phyloP scores from a whole-genome alignment of 2,888 invertebrate genomes.

The Lamellibrachia satsuma region DNA sequence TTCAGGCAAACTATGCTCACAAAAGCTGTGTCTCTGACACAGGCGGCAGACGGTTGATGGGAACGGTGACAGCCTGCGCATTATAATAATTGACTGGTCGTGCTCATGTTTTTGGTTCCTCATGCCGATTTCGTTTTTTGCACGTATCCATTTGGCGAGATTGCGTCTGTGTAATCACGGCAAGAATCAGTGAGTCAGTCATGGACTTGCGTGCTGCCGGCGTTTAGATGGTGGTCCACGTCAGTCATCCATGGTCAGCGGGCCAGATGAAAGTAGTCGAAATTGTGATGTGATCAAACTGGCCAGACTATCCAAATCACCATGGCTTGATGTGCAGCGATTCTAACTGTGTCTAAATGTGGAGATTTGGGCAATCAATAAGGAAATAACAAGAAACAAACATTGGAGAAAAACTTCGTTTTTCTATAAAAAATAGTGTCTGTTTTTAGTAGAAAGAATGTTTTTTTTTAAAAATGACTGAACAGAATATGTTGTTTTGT shows the following conservation, averaged over 20 bases:
- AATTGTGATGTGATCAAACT: slow-evolving; percentile 4
- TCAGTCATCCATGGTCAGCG: not conserved
- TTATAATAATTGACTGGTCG: not conserved
- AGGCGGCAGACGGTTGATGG: not conserved
- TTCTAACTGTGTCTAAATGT: not conserved
- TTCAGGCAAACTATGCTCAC: not conserved
- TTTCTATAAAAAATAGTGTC: too few species aligned
- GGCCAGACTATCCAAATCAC: not conserved
- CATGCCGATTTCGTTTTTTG: slow-evolving; percentile 3
- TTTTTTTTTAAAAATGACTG: not conserved
- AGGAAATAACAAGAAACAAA: too few species aligned
- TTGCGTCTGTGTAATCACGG: not conserved
- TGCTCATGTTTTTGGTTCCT: not conserved
- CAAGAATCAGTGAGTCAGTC: slow-evolving; percentile 5
- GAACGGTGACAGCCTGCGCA: not conserved
- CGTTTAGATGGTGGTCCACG: not conserved
- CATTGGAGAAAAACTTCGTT: too few species aligned
- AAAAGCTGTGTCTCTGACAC: not conserved
- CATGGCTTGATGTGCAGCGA: not conserved
- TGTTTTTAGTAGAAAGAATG: too few species aligned
- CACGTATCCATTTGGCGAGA: not conserved
- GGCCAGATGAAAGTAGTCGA: not conserved
- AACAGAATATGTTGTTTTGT: not conserved
- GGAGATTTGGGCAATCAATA: too few species aligned
- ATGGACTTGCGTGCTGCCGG: not conserved